Conservation (phyloP, 2,888 invertebrate genomes). For the Chymomyza fuscimana region DNA sequence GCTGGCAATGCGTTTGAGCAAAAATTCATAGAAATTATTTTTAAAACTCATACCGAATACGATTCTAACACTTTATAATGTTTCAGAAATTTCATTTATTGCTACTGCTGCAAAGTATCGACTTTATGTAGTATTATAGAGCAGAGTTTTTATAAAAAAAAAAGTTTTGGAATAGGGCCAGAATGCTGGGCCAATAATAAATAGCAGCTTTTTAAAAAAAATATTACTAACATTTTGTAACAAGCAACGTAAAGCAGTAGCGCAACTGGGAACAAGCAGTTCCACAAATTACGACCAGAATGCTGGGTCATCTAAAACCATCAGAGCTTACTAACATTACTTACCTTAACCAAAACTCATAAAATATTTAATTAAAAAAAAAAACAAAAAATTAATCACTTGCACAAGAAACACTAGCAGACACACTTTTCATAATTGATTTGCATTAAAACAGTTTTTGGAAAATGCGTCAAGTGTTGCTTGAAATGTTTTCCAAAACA, state of each 20-base stretch:
- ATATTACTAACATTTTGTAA: too few species aligned
- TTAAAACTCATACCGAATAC: too few species aligned
- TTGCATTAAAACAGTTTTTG: not conserved
- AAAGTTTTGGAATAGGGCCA: not conserved
- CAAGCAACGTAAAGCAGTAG: too few species aligned
- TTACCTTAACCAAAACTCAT: too few species aligned
- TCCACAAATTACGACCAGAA: not conserved
- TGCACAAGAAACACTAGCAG: not conserved
- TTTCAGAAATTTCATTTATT: not conserved
- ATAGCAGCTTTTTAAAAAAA: too few species aligned
- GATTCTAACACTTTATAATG: too few species aligned
- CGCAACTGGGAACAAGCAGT: too few species aligned
- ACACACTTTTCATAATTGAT: not conserved
- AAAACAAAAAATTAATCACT: not conserved
- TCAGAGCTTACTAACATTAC: not conserved
- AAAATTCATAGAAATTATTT: not conserved
- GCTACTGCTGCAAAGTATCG: not conserved
- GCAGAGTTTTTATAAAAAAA: too few species aligned
- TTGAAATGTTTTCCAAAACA: slow-evolving; percentile 1
- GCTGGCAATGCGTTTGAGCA: not conserved
- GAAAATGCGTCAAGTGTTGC: not conserved
- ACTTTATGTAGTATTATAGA: not conserved
- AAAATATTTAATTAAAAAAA: too few species aligned
- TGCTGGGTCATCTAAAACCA: not conserved
- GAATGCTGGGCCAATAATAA: not conserved